Evolutionary conservation across 1,140 invertebrate species (phyloP), one percentile per base, ranked within the genome.

Genomic region (Pseudomyrmex gracilis): DNA sequence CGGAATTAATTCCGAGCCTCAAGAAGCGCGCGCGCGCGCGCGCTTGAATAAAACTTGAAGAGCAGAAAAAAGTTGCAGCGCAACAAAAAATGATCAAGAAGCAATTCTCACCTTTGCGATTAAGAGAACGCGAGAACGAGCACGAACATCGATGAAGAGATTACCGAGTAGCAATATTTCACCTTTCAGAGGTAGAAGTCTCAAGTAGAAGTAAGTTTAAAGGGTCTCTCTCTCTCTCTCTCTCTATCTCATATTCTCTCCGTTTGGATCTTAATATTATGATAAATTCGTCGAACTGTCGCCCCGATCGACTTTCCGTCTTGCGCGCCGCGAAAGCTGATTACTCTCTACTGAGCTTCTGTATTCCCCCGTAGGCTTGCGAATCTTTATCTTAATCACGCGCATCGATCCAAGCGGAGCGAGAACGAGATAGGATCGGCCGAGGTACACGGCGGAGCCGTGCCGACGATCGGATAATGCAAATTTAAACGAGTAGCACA

Each of bases 401-500:
- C 9, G 43, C 43, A 70, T 58, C 76, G 76, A 80, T 80, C 53
- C 53, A 7, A 34, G 20, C 20, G 47, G 15, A 13, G 7, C 51
- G 53, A 17, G 10, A 57, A 70, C 15, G 51, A 24, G 47, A 20
- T n/a, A n/a, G 34, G 13, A 4, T 13, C 45, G 34, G 17, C 5
- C 5, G 34, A 34, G 34, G 4, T 34, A 34, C 34, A 71, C 7
- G 66, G n/a, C 55, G 12, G 53, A 10, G 43, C 22, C 76, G 76
- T 80, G 76, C 53, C 76, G 53, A 71, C 20, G 76, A 70, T 80
- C 66, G 66, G 76, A 80, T 80, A 80, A 80, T 80, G 76, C 76
- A 80, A 80, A 80, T 80, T 80, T 80, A 80, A 80, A 80, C 76
- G 76, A 80, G 55, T 80, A 49, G 66, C 53, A 49, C 53, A 80